A percentile compares a stretch with the other conserved stretches of the same genome.
These are phyloP conservation scores for Pedetes capensis DNA, from an alignment of 2,113 vertebrate species.

Conservation along the genomic window DNA sequence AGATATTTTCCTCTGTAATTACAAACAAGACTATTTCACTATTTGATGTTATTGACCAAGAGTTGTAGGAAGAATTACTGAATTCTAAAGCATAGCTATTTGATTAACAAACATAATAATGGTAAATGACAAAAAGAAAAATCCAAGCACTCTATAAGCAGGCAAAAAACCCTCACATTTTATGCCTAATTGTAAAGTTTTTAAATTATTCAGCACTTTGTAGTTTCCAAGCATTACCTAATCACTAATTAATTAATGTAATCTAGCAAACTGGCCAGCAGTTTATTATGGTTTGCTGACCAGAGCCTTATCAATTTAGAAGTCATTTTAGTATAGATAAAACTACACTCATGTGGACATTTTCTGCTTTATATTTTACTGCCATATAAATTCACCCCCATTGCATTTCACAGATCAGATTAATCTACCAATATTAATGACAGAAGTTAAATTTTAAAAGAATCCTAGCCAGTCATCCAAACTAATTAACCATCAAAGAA, in stretches of 20 bases:
- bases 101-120: constrained; percentile 18
- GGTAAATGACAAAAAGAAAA: background rate
- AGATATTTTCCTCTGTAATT: background rate
- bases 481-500: constrained; percentile 69
- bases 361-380: constrained; percentile 45
- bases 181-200: background rate
- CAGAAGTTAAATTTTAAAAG: constrained; percentile 36
- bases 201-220: constrained; percentile 27
- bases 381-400: background rate
- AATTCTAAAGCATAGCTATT: background rate
- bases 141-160: background rate
- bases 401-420: constrained; percentile 19
- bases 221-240: background rate
- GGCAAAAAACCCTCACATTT: background rate
- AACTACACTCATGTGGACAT: constrained; percentile 39
- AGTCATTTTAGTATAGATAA: constrained; percentile 44
- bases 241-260: constrained; percentile 39
- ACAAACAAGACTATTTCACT: background rate
- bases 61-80: background rate
- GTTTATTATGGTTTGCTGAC: constrained; percentile 51
- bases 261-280: background rate
- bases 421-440: constrained; percentile 62
- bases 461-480: constrained; percentile 35
- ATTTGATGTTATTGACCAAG: background rate
- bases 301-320: constrained; percentile 53